A percentile compares a stretch with the other conserved stretches of the same genome.
Conservation (phyloP, 1,140 invertebrate species). For the Varroa destructor region DNA sequence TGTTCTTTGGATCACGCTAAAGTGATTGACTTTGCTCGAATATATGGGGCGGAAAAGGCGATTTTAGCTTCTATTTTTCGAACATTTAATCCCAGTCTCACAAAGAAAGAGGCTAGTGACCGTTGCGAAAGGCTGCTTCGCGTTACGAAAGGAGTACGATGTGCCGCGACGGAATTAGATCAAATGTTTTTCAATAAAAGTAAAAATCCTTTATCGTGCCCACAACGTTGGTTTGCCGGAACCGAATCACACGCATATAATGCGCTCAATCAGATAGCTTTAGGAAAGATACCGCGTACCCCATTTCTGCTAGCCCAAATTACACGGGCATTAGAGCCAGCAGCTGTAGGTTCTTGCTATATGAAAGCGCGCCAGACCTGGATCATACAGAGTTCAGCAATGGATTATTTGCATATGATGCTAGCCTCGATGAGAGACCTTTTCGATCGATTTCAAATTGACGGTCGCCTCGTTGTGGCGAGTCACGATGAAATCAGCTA, state of each 20-base stretch:
- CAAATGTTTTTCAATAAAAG: neutral
- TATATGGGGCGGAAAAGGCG: constrained; percentile 89
- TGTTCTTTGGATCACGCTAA: constrained; percentile 89
- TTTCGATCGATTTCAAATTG: constrained; percentile 51
- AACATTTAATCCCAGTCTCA: constrained; percentile 79
- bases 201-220: neutral
- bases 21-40: constrained; percentile 85
- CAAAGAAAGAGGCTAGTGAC: constrained; percentile 55
- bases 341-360: constrained; percentile 43
- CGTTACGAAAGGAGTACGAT: constrained; percentile 60
- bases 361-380: constrained; percentile 86
- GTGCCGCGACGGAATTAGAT: neutral
- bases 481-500: constrained; percentile 98
- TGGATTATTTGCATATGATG: constrained; percentile 94
- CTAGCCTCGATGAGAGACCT: constrained; percentile 88
- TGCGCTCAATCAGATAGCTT: constrained; percentile 77
- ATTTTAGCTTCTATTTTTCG: constrained; percentile 78
- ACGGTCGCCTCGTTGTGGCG: constrained; percentile 76
- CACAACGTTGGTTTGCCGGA: constrained; percentile 55
- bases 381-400: constrained; percentile 97
- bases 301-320: constrained; percentile 68
- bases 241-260: constrained; percentile 97
- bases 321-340: constrained; percentile 64
- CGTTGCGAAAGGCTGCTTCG: constrained; percentile 80
- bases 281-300: constrained; percentile 53